Percentiles rank a stretch among this genome's conserved stretches.
phyloP scores from a whole-genome alignment of 2,113 vertebrate species.

The Hippocampus zosterae region DNA sequence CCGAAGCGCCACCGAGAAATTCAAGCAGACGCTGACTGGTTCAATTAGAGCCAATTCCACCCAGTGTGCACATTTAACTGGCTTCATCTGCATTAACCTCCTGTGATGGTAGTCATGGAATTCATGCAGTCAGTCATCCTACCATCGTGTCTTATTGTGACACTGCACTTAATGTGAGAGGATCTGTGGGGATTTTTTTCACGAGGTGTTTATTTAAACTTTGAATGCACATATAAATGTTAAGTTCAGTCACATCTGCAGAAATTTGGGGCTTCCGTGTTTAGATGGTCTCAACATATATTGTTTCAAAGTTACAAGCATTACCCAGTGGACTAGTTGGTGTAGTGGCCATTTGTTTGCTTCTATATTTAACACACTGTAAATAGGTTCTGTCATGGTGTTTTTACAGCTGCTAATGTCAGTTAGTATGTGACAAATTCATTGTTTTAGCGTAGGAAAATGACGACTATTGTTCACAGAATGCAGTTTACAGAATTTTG shows the following conservation, averaged over 20 bases:
- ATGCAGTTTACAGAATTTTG: too few species aligned
- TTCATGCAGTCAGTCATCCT: slow-evolving; percentile 57
- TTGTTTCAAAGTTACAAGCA: too few species aligned
- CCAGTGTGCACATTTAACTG: slow-evolving; percentile 58
- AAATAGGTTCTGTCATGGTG: too few species aligned
- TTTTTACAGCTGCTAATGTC: too few species aligned
- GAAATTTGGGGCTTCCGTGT: not conserved
- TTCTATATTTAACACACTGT: too few species aligned
- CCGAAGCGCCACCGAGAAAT: slow-evolving; percentile 53
- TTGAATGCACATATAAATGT: not conserved
- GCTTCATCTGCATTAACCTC: slow-evolving; percentile 61
- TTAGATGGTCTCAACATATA: too few species aligned
- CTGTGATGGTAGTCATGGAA: slow-evolving; percentile 48
- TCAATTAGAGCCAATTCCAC: slow-evolving; percentile 51
- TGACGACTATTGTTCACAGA: too few species aligned
- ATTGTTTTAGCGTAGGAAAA: too few species aligned
- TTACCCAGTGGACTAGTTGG: too few species aligned
- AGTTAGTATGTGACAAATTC: too few species aligned
- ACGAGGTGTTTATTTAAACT: not conserved
- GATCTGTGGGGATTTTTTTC: not conserved
- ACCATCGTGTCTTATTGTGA: slow-evolving; percentile 12
- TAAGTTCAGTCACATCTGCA: not conserved
- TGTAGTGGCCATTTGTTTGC: too few species aligned
- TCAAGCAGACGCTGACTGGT: slow-evolving; percentile 38
- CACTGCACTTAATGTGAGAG: too few species aligned